phyloP scores from a whole-genome alignment of 2,888 invertebrate genomes.

The Drosophila rubida region DNA sequence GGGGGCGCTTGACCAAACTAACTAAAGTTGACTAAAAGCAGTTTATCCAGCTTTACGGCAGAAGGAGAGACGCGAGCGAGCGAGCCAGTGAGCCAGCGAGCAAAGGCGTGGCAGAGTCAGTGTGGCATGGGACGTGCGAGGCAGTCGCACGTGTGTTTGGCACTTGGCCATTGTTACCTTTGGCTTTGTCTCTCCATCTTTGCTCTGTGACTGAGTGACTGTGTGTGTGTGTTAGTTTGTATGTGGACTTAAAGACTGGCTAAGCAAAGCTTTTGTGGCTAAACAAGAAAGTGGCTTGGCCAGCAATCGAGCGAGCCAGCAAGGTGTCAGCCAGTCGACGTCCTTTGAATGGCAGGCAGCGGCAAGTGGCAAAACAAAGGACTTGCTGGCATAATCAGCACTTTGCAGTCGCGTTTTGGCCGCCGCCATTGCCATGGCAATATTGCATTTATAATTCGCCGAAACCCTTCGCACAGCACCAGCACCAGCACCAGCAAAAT shows the following conservation, averaged over 20 bases:
- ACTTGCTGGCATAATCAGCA: conserved; percentile 66
- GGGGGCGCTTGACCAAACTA: conserved; percentile 65
- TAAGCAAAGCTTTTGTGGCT: conserved; percentile 78
- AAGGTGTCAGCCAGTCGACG: conserved; percentile 61
- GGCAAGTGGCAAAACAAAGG: conserved; percentile 17
- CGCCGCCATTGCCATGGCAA: conserved; percentile 64
- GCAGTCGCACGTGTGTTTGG: conserved; percentile 72
- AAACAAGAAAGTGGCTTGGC: conserved; percentile 50
- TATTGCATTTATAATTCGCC: conserved; percentile 63
- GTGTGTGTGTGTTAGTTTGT: conserved; percentile 23
- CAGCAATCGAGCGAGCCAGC: conserved; percentile 29
- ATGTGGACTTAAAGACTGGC: conserved; percentile 67
- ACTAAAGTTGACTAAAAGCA: conserved; percentile 80
- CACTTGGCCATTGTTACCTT: conserved; percentile 76
- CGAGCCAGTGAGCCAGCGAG: background rate
- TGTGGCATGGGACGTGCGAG: conserved; percentile 51
- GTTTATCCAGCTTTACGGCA: conserved; percentile 63
- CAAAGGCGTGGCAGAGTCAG: conserved; percentile 17
- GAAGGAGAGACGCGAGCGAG: background rate
- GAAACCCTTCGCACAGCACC: conserved; percentile 5
- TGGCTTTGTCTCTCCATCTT: conserved; percentile 69
- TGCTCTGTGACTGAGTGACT: conserved; percentile 56
- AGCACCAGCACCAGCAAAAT: conserved; percentile 4
- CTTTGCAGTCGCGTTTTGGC: conserved; percentile 63
- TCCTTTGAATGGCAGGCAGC: conserved; percentile 50